Base-by-base conservation (phyloP, 2,888 invertebrate species). In the Lasioglossum zephyrum region DNA sequence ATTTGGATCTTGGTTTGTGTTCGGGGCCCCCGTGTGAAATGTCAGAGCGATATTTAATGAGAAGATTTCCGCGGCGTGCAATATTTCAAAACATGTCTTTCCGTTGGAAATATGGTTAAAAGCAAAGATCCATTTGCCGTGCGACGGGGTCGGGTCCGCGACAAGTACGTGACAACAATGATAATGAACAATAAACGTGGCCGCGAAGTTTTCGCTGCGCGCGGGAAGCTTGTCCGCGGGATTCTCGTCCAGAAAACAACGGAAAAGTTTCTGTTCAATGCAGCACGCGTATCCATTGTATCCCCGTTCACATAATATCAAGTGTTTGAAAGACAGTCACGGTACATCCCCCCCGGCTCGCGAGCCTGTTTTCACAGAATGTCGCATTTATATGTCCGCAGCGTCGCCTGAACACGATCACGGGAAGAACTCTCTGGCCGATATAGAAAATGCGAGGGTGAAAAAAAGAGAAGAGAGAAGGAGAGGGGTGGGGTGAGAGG, bases 231-330 rank as follows among this genome's bases (percentile, higher is more conserved):
- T 18, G 31, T 36, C 16, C 31, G 36, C 63, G 63, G 18, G 63
- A 66, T 18, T 60, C 60, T 26, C 13, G 60, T 11, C 26, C 13
- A 5, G 60, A 26, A 60, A 60, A 60, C 60, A 60, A 31, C 36
- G 63, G 13, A 31, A 31, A 36, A 31, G 31, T 31, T 18, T 66
- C 63, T 36, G 36, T 66, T 31, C 31, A 36, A 66, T 69, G 69
- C 69, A 69, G 36, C 39, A 69, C 36, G 69, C 69, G 69, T 69
- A 69, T 39, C 69, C 69, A 39, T 69, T 69, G 36, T 22, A 39
- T 39, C 9, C 11, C 69, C 69, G 69, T 69, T 39, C 69, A 39
- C 39, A 69, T 69, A 69, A 69, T 69, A 69, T 69, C 69, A 69
- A 69, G 69, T 69, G 69, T 69, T 39, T 22, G 69, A 69, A 22